Percentiles rank a stretch among this genome's conserved stretches.
phyloP scores from a whole-genome alignment of 2,797 vertebrate species.

The Sebastes taczanowskii region DNA sequence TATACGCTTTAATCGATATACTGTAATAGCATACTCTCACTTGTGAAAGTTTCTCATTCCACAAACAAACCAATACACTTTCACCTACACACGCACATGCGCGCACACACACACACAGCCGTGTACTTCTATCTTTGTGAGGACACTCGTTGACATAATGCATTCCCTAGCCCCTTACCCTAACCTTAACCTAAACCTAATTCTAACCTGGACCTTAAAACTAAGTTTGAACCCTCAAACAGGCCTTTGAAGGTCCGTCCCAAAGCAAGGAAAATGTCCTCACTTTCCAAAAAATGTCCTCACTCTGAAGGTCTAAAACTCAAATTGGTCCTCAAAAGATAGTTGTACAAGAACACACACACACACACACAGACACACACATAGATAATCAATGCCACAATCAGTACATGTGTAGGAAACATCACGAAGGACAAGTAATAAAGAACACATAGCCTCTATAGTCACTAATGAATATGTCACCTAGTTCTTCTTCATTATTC shows the following conservation, averaged over 20 bases:
- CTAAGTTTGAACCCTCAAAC: too few relatives aligned
- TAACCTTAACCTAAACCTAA: too few relatives aligned
- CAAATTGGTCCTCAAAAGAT: too few relatives aligned
- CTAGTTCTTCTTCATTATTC: constrained; percentile 9
- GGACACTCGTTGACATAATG: too few relatives aligned
- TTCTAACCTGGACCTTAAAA: too few relatives aligned
- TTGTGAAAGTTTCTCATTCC: neutral
- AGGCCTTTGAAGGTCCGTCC: too few relatives aligned
- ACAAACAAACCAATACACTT: neutral
- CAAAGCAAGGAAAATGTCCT: too few relatives aligned
- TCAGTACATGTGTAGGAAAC: constrained; percentile 14
- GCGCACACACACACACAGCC: neutral
- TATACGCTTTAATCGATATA: constrained; percentile 30
- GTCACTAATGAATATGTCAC: constrained; percentile 1
- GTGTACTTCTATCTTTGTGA: too few relatives aligned
- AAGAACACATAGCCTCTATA: constrained; percentile 5
- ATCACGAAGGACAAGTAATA: neutral
- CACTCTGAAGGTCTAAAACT: too few relatives aligned
- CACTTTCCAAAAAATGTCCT: too few relatives aligned
- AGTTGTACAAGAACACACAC: neutral
- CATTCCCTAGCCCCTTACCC: too few relatives aligned
- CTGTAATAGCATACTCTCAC: constrained; percentile 25
- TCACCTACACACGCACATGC: neutral
- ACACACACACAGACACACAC: neutral
- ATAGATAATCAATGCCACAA: constrained; percentile 8